These are phyloP conservation scores for Trachelus iudaicus DNA, from an alignment of 2,888 invertebrate genomes.

Conservation along the genomic window DNA sequence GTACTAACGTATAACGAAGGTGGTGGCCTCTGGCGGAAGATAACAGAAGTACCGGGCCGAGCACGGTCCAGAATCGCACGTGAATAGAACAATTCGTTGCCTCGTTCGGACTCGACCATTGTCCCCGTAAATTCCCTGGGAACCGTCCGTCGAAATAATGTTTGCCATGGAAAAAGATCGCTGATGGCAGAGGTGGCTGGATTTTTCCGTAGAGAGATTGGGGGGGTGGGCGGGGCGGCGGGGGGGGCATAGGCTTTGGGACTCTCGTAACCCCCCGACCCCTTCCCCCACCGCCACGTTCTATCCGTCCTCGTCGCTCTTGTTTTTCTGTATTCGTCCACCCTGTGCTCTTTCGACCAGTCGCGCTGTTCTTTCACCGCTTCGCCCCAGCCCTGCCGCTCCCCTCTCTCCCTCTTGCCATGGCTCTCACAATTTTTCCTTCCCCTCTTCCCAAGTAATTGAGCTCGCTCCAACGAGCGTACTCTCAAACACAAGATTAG, in stretches of 20 bases:
- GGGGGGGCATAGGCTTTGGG: background rate
- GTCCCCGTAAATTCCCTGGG: background rate
- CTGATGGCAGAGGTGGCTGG: background rate
- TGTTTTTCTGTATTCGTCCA: background rate
- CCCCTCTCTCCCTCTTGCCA: slow-evolving; percentile 1
- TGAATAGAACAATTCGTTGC: background rate
- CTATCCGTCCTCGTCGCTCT: background rate
- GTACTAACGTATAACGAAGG: background rate
- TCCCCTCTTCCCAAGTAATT: slow-evolving; percentile 3
- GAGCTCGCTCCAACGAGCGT: slow-evolving; percentile 7
- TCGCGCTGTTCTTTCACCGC: background rate
- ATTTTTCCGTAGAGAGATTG: background rate
- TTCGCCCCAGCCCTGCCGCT: no score
- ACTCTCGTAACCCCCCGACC: no score
- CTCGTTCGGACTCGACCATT: background rate
- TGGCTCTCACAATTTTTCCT: slow-evolving; percentile 3
- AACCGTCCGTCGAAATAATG: background rate
- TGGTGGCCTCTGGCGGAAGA: background rate
- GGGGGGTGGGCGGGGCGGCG: no score
- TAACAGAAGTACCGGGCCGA: background rate
- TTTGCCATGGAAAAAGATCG: background rate
- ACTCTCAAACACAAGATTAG: slow-evolving; percentile 10
- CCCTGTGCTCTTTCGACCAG: background rate
- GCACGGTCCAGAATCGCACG: background rate
- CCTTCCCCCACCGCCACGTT: no score